A percentile compares a stretch with the other conserved stretches of the same genome.
Evolutionary conservation across 2,113 vertebrate species (phyloP).

Genomic region (Notarius lentiginosus): DNA sequence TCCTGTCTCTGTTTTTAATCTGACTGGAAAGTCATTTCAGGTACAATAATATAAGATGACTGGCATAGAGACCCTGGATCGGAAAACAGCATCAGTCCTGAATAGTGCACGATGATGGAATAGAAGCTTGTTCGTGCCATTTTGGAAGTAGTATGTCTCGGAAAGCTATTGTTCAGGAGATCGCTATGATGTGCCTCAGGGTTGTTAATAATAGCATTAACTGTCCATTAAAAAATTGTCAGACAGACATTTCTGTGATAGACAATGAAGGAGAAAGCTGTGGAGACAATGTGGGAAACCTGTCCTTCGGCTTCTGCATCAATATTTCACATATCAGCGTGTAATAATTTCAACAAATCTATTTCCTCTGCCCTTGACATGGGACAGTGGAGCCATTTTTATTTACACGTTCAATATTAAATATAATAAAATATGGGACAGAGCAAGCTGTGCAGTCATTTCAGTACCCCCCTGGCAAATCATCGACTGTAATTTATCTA

Average conservation of each 20-base stretch:
- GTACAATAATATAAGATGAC: not conserved
- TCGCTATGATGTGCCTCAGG: slow-evolving; percentile 24
- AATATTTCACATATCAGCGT: not conserved
- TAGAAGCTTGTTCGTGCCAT: not conserved
- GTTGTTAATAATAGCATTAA: slow-evolving; percentile 32
- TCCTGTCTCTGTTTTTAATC: not conserved
- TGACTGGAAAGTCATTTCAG: not conserved
- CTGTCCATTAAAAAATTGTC: slow-evolving; percentile 18
- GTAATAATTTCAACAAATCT: not conserved
- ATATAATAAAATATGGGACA: not conserved
- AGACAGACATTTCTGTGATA: not conserved
- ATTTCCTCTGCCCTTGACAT: not conserved
- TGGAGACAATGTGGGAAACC: not conserved
- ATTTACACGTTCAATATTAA: not conserved
- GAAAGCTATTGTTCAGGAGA: slow-evolving; percentile 22
- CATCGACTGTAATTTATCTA: not conserved
- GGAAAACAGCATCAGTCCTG: not conserved
- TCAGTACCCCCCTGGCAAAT: not conserved
- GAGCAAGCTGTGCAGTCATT: not conserved
- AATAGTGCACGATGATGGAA: slow-evolving; percentile 4
- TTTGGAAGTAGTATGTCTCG: not conserved
- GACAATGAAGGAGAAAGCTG: not conserved
- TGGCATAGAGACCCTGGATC: slow-evolving; percentile 6
- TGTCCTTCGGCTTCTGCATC: not conserved
- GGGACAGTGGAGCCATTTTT: not conserved